Evolutionary conservation across 92 coral and sea anemone genomes (phyloP), one percentile per base, ranked within the genome.

Genomic region (Desmophyllum pertusum): DNA sequence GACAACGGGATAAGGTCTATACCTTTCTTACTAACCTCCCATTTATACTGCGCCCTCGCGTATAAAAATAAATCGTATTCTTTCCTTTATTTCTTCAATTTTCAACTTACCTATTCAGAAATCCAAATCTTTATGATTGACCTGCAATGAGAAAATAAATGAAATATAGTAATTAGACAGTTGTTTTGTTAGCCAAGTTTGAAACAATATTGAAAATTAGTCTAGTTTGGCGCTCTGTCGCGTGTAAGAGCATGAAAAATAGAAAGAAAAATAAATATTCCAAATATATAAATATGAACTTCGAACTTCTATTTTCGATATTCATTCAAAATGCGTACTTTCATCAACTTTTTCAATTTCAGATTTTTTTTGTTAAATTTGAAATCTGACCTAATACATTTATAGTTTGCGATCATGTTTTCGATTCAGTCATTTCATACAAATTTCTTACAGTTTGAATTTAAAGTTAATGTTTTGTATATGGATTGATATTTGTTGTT

Each of bases 131-230:
- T 63, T 29, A 61, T 55, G 69, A 78, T 29, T 19, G 40, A 36
- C 83, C 83, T 79, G 74, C 43, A 64, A 65, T 21, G 33, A 1
- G 21, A 62, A 61, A 15, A 79, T 4, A 43, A 65, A 23, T 17
- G 10, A 38, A 7, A 42, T 31, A 21, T 17, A 35, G 18, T 19
- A 36, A 25, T 35, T 18, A 14, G 39, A 8, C 10, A 5, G 70
- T 33, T 17, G 39, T 35, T 65, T 65, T 17, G 14, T 31, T 17
- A 15, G 18, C 7, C 23, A 33, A 17, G 39, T 35, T 65, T 63
- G 14, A 65, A 4, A 4, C 39, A 30, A 36, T 5, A 67, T 67
- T 50, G 55, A 50, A 21, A 15, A 50, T 66, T 0, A 38, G 73
- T 3, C 9, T 38, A 1, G 37, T 29, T 35, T 33, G 42, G 42